A percentile compares a stretch with the other conserved stretches of the same genome.
These are phyloP conservation scores for Stegodyphus dumicola DNA, from an alignment of 1,140 invertebrate species.

Conservation along the genomic window DNA sequence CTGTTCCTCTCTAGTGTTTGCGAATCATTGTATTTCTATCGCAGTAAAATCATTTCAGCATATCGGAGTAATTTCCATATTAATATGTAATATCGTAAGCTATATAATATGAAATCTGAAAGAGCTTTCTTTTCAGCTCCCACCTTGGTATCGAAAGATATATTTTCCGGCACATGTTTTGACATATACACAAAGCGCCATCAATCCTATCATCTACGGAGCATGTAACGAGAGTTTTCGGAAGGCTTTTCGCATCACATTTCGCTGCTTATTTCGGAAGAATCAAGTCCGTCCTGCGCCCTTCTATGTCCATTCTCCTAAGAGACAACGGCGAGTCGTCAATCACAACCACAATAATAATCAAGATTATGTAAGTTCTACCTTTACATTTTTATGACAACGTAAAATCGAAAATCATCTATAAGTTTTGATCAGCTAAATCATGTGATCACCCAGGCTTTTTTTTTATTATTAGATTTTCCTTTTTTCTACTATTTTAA, in stretches of 20 bases:
- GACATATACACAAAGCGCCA: constrained; percentile 77
- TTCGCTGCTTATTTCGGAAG: constrained; percentile 60
- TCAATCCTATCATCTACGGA: constrained; percentile 81
- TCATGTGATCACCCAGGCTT: too few species aligned
- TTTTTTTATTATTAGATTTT: too few species aligned
- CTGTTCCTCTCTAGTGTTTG: background rate
- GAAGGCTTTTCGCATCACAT: constrained; percentile 72
- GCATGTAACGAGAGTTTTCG: constrained; percentile 77
- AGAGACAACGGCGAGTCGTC: background rate
- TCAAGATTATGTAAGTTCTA: too few species aligned
- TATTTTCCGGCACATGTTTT: constrained; percentile 78
- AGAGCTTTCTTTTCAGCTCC: constrained; percentile 48
- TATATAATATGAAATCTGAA: background rate
- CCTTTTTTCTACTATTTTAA: too few species aligned
- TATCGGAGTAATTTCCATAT: background rate
- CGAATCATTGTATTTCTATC: background rate
- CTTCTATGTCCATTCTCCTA: constrained; percentile 29
- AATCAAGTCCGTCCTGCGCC: constrained; percentile 40
- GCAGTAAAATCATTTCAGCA: too few species aligned
- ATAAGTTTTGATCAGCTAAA: too few species aligned
- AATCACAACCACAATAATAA: too few species aligned
- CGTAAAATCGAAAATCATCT: too few species aligned
- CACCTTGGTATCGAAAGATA: constrained; percentile 70
- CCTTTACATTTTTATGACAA: too few species aligned
- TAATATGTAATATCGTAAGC: background rate